These are phyloP conservation scores for Sebastes iracundus DNA, from an alignment of 2,797 vertebrate genomes.

Conservation along the genomic window DNA sequence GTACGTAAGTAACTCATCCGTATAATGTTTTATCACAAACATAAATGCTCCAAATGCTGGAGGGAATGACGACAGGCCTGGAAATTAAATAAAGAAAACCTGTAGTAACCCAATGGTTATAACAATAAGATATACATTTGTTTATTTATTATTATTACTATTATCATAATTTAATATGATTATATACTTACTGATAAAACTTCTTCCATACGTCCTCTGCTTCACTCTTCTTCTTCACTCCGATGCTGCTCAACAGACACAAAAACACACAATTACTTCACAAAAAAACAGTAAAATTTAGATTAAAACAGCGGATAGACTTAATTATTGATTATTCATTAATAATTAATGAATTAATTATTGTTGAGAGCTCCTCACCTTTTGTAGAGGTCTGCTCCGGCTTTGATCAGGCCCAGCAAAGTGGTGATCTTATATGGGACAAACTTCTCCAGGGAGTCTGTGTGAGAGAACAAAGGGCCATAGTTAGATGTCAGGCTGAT, in stretches of 20 bases:
- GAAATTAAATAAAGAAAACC: background rate
- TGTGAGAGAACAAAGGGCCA: slow-evolving; percentile 31
- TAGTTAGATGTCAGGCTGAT: background rate
- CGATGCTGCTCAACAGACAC: slow-evolving; percentile 56
- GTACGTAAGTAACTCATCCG: background rate
- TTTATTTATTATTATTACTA: background rate
- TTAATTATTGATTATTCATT: background rate
- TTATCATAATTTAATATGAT: background rate
- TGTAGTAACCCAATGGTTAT: background rate
- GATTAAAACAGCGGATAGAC: background rate
- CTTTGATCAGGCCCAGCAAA: slow-evolving; percentile 74
- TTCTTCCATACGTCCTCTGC: slow-evolving; percentile 77
- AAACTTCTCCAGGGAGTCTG: slow-evolving; percentile 68
- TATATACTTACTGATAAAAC: slow-evolving; percentile 72
- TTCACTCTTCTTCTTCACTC: slow-evolving; percentile 76
- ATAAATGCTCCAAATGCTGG: background rate
- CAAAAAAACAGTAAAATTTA: background rate
- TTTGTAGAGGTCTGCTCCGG: slow-evolving; percentile 67
- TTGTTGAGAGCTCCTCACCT: slow-evolving; percentile 51
- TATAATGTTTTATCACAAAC: background rate
- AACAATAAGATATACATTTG: background rate
- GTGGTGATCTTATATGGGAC: slow-evolving; percentile 70
- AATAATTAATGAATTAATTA: too few relatives aligned
- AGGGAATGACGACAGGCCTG: background rate
- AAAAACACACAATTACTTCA: background rate